phyloP scores from a whole-genome alignment of 2,888 invertebrate species.

The Mylabris sibirica region DNA sequence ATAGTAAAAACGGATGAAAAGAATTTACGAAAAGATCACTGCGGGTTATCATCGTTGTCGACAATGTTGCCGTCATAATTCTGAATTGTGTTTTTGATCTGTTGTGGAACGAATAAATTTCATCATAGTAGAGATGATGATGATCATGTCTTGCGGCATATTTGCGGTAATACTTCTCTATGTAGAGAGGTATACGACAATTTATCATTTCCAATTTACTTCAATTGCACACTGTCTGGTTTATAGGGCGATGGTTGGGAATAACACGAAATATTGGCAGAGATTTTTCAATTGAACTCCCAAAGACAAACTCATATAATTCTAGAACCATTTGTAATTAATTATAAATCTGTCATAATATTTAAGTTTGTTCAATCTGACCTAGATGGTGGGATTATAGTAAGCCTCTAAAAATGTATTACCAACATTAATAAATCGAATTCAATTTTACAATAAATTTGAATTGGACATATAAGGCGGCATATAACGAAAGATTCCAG shows the following conservation, averaged over 20 bases:
- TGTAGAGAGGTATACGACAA: not conserved
- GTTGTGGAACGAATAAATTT: constrained; percentile 7
- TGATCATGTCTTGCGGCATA: not conserved
- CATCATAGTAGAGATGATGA: not conserved
- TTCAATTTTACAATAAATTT: constrained; percentile 19
- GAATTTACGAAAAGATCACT: constrained; percentile 35
- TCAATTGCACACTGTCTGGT: not conserved
- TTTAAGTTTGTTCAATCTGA: constrained; percentile 24
- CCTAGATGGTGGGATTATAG: constrained; percentile 24
- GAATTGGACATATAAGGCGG: constrained; percentile 4
- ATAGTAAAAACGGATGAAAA: constrained; percentile 38
- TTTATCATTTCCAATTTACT: constrained; percentile 7
- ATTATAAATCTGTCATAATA: constrained; percentile 18
- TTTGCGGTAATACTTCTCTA: not conserved
- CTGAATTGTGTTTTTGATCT: constrained; percentile 28
- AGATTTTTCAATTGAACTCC: not conserved
- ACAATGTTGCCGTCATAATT: constrained; percentile 31
- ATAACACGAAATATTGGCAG: not conserved
- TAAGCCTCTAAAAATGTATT: constrained; percentile 24
- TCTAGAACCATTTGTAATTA: constrained; percentile 8
- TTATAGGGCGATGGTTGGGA: not conserved
- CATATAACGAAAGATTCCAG: not conserved
- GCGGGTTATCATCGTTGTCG: constrained; percentile 32
- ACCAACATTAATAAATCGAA: constrained; percentile 11
- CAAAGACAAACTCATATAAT: not conserved